These are phyloP conservation scores for Theropithecus gelada DNA, from an alignment of 2,113 vertebrate genomes.

Conservation along the genomic window DNA sequence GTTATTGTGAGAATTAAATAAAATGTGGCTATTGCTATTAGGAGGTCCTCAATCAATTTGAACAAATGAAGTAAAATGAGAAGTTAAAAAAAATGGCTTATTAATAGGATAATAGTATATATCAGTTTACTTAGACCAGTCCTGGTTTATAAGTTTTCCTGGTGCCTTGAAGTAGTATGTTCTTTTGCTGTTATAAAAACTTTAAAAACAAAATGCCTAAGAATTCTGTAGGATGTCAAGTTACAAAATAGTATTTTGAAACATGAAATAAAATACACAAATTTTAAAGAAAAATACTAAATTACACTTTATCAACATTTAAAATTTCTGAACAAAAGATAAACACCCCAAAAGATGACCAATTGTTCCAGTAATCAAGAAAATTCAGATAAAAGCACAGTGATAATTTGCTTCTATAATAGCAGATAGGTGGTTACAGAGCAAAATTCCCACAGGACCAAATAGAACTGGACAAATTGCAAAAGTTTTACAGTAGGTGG, in stretches of 20 bases:
- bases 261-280: neutral
- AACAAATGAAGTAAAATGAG: neutral
- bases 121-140: neutral
- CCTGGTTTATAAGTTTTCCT: neutral
- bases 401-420: neutral
- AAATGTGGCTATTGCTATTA: neutral
- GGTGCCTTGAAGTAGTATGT: no score
- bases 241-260: neutral
- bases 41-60: neutral
- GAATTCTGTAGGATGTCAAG: neutral
- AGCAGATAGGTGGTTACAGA: neutral
- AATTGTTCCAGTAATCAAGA: neutral
- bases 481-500: neutral
- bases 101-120: neutral
- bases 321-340: neutral
- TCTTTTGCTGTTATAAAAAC: neutral
- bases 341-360: neutral
- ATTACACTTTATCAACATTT: neutral
- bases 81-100: neutral
- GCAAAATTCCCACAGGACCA: neutral
- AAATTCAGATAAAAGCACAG: neutral
- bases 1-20: neutral
- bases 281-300: neutral
- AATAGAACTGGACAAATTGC: neutral
- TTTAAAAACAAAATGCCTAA: neutral